phyloP scores from a whole-genome alignment of 2,113 vertebrate genomes.

The Otus sunia region DNA sequence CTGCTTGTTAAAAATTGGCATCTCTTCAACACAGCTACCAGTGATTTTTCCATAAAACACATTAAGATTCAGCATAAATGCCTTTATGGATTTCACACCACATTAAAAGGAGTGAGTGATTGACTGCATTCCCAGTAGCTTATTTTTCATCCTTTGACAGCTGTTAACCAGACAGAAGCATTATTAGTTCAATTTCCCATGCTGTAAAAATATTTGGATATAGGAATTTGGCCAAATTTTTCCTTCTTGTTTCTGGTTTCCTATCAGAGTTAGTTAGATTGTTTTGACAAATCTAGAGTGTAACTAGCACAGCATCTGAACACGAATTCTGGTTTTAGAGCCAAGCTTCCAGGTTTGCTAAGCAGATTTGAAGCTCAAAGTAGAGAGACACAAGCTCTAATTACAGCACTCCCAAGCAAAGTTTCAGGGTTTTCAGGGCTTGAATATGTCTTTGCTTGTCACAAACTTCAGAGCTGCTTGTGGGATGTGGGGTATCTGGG shows the following conservation, averaged over 20 bases:
- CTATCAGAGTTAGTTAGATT: not conserved
- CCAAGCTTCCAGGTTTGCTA: not conserved
- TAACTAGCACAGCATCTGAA: not conserved
- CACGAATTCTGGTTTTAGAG: not conserved
- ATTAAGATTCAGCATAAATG: slow-evolving; percentile 61
- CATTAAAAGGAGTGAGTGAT: slow-evolving; percentile 59
- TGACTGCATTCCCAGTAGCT: slow-evolving; percentile 59
- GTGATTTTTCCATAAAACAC: slow-evolving; percentile 62
- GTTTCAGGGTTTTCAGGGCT: not conserved
- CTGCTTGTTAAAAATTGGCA: slow-evolving; percentile 52
- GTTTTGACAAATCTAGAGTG: slow-evolving; percentile 12
- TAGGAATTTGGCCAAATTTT: slow-evolving; percentile 43
- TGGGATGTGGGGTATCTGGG: not conserved
- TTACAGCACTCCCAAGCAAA: not conserved
- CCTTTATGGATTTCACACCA: slow-evolving; percentile 66
- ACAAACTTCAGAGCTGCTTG: not conserved
- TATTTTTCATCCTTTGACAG: slow-evolving; percentile 66
- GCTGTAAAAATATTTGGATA: slow-evolving; percentile 64
- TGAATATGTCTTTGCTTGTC: not conserved
- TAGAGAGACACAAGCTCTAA: not conserved
- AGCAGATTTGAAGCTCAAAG: not conserved
- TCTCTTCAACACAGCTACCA: slow-evolving; percentile 54
- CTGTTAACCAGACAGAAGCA: slow-evolving; percentile 63
- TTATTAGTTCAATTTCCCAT: slow-evolving; percentile 55
- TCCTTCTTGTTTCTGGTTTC: slow-evolving; percentile 28